phyloP scores from a whole-genome alignment of 2,113 vertebrate species.

The Gasterosteus nipponicus region DNA sequence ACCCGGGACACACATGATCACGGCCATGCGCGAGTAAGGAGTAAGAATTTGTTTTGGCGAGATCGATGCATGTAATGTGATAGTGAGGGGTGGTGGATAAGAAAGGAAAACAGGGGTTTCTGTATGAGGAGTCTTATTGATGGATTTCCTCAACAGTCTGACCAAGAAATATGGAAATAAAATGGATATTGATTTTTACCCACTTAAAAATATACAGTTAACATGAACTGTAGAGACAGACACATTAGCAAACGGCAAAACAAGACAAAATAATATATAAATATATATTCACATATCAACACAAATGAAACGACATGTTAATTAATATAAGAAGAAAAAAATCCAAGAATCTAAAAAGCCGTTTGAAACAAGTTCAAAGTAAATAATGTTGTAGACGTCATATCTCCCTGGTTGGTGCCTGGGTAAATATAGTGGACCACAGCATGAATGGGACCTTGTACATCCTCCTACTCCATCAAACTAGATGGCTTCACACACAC shows the following conservation, averaged over 20 bases:
- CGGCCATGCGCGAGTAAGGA: conserved; percentile 3
- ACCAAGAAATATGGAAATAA: conserved; percentile 35
- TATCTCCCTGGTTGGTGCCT: conserved; percentile 61
- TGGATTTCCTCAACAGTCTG: conserved; percentile 26
- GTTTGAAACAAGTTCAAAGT: conserved; percentile 46
- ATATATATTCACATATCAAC: not conserved
- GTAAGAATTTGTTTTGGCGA: not conserved
- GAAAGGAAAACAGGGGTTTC: not conserved
- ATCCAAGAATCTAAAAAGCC: not conserved
- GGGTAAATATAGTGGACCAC: conserved; percentile 61
- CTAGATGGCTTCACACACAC: conserved; percentile 50
- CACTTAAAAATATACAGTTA: conserved; percentile 1
- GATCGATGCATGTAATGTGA: not conserved
- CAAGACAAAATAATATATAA: conserved; percentile 1
- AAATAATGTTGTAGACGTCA: conserved; percentile 60
- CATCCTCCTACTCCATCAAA: conserved; percentile 65
- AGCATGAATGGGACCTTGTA: conserved; percentile 75
- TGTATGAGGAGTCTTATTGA: conserved; percentile 20
- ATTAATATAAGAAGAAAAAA: conserved; percentile 17
- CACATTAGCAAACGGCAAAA: conserved; percentile 31
- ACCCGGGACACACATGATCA: conserved; percentile 58
- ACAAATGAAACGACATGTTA: conserved; percentile 4
- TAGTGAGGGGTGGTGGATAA: not conserved
- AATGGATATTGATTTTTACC: conserved; percentile 22
- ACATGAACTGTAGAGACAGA: not conserved